These are phyloP conservation scores for Polypterus bichir DNA, from an alignment of 2,113 vertebrate genomes.

Conservation along the genomic window DNA sequence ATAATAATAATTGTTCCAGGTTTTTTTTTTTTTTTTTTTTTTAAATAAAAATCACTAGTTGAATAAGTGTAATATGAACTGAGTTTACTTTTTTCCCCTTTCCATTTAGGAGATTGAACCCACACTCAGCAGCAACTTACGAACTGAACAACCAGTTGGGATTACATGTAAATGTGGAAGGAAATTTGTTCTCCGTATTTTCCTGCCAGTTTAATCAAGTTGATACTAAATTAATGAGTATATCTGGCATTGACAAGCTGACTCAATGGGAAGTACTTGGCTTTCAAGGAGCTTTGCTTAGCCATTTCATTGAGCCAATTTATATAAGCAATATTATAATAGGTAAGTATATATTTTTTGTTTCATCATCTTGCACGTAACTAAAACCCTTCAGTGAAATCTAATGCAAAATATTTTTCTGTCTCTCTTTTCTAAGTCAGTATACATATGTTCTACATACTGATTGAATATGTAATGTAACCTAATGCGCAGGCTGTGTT, in stretches of 20 bases:
- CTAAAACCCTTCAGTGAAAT: too few species aligned
- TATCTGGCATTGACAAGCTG: constrained; percentile 83
- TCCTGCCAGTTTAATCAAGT: constrained; percentile 44
- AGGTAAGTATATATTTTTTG: constrained; percentile 42
- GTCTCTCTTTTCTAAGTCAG: too few species aligned
- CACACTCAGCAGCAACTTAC: constrained; percentile 63
- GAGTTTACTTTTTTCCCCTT: neutral
- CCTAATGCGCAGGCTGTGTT: too few species aligned
- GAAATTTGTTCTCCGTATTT: constrained; percentile 69
- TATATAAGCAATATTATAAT: constrained; percentile 75
- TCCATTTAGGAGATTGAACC: constrained; percentile 54
- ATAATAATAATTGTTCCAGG: too few species aligned
- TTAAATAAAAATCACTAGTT: too few species aligned
- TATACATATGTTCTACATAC: too few species aligned
- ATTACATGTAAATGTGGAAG: constrained; percentile 72
- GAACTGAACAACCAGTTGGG: constrained; percentile 68
- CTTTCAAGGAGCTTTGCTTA: constrained; percentile 80
- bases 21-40: too few species aligned
- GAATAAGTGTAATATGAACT: too few species aligned
- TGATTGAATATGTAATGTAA: too few species aligned
- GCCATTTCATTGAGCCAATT: constrained; percentile 83
- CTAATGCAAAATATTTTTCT: too few species aligned
- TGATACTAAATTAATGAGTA: constrained; percentile 54
- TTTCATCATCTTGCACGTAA: neutral
- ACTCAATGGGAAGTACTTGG: constrained; percentile 88